Evolutionary conservation across 2,113 vertebrate species (phyloP).

Genomic region (Zosterops japonicus): DNA sequence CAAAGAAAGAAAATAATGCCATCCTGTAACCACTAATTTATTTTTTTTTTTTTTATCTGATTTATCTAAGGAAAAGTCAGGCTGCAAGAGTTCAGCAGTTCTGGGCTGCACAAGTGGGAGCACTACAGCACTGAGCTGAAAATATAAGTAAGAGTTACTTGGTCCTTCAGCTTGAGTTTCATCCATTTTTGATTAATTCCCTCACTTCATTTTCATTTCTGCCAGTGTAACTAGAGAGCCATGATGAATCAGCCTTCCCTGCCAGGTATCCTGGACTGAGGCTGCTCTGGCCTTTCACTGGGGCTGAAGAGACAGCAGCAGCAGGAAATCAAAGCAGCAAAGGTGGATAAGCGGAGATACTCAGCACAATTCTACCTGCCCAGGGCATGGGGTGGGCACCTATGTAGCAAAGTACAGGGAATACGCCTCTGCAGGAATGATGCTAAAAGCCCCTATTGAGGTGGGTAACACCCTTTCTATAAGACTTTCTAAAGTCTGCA

Average conservation of each 20-base stretch:
- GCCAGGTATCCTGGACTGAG: background rate
- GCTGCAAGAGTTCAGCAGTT: background rate
- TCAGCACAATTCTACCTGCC: background rate
- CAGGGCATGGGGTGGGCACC: accelerated
- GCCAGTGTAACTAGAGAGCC: background rate
- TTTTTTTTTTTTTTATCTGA: background rate
- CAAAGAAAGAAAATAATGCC: background rate
- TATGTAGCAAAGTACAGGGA: background rate
- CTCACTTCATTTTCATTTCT: background rate
- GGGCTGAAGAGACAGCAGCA: background rate
- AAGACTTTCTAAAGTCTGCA: background rate
- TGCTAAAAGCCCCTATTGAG: background rate
- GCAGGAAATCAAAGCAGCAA: background rate
- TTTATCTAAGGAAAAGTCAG: background rate
- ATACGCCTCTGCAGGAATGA: background rate
- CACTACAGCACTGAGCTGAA: background rate
- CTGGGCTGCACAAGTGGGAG: background rate
- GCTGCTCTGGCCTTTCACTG: background rate
- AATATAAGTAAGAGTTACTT: background rate
- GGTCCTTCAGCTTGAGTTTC: background rate
- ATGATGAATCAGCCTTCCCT: background rate
- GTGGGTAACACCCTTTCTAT: background rate
- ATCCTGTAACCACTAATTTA: background rate
- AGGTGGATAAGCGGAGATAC: background rate
- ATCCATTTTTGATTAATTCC: background rate